These are phyloP conservation scores for Trisateles emortualis DNA, from an alignment of 2,888 invertebrate species.

Conservation along the genomic window DNA sequence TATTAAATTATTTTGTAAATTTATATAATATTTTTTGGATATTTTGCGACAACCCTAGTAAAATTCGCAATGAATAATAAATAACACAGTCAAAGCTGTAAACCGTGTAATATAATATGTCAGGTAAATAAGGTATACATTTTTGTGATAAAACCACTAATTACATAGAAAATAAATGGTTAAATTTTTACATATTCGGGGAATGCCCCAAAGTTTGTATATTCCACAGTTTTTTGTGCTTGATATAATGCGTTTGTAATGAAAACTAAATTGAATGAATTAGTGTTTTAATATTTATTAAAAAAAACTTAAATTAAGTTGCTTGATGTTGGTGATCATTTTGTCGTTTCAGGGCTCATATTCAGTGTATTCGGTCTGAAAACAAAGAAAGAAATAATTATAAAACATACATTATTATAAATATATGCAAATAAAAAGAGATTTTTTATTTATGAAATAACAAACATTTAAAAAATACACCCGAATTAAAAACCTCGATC, in stretches of 20 bases:
- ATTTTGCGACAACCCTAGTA: slow-evolving; percentile 25
- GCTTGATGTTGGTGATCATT: not conserved
- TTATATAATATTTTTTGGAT: not conserved
- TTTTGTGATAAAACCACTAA: slow-evolving; percentile 19
- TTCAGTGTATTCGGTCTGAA: slow-evolving; percentile 47
- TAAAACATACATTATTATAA: not conserved
- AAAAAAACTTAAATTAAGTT: not conserved
- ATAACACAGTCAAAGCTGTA: slow-evolving; percentile 27
- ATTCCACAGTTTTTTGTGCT: not conserved
- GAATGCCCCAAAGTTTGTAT: slow-evolving; percentile 21
- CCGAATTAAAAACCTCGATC: too few relatives aligned
- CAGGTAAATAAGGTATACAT: slow-evolving; percentile 27
- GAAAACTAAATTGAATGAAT: slow-evolving; percentile 21
- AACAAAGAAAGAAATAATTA: slow-evolving; percentile 17
- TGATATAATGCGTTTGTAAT: not conserved
- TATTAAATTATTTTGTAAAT: too few relatives aligned
- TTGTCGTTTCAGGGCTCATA: slow-evolving; percentile 25
- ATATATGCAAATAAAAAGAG: too few relatives aligned
- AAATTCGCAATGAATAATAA: slow-evolving; percentile 30
- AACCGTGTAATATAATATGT: slow-evolving; percentile 39
- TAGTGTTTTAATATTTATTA: not conserved
- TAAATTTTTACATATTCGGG: slow-evolving; percentile 14
- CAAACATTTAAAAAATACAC: too few relatives aligned
- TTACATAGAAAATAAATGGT: slow-evolving; percentile 12
- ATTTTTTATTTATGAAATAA: too few relatives aligned